Evolutionary conservation across 1,140 invertebrate genomes (phyloP).

Genomic region (Diuraphis noxia): DNA sequence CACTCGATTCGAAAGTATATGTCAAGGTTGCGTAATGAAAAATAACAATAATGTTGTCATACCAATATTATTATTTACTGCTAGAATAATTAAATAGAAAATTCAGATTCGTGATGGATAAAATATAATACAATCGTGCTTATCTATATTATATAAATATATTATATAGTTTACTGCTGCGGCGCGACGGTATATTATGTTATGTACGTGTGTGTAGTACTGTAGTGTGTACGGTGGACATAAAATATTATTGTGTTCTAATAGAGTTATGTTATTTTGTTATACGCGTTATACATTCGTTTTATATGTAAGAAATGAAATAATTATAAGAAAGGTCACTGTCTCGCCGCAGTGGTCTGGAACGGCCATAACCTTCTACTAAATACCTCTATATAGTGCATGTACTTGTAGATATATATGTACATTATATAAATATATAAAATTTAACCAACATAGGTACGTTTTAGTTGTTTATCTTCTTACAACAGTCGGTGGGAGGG

Average conservation of each 20-base stretch:
- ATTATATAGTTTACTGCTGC: not conserved
- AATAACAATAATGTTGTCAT: not conserved
- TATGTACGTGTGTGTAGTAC: not conserved
- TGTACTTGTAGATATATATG: not conserved
- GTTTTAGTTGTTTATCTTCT: too few relatives aligned
- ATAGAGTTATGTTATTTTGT: not conserved
- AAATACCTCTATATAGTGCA: not conserved
- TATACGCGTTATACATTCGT: not conserved
- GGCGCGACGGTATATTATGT: not conserved
- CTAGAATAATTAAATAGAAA: slow-evolving; percentile 5
- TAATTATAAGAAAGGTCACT: slow-evolving; percentile 32
- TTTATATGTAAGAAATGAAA: not conserved
- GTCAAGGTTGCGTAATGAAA: not conserved
- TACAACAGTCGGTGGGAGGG: too few relatives aligned
- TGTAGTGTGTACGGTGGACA: not conserved
- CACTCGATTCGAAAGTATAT: not conserved
- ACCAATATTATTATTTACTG: not conserved
- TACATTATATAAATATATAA: not conserved
- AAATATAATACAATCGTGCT: not conserved
- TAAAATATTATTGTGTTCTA: not conserved
- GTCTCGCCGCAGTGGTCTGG: slow-evolving; percentile 8
- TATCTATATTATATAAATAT: too few relatives aligned
- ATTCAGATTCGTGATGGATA: not conserved
- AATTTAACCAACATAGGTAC: too few relatives aligned
- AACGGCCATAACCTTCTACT: slow-evolving; percentile 21